phyloP scores from a whole-genome alignment of 2,888 invertebrate genomes.

The Scaptomyza parva region DNA sequence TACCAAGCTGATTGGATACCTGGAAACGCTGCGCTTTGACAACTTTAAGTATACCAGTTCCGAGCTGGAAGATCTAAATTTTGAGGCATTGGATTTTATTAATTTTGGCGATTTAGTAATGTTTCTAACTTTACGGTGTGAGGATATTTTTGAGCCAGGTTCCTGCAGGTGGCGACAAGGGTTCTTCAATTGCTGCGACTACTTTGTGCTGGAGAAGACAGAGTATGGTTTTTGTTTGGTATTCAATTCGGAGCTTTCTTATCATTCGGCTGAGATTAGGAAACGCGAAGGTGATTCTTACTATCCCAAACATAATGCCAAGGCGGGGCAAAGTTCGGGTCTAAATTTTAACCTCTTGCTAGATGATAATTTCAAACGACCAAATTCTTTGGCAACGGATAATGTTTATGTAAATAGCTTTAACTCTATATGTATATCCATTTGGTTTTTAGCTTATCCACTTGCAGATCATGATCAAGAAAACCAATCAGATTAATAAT shows the following conservation, averaged over 20 bases:
- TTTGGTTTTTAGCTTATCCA: neutral
- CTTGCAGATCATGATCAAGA: slow-evolving; percentile 77
- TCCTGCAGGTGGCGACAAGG: slow-evolving; percentile 84
- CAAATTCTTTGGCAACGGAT: slow-evolving; percentile 50
- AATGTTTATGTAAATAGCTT: slow-evolving; percentile 67
- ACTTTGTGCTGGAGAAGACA: slow-evolving; percentile 84
- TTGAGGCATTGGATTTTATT: slow-evolving; percentile 75
- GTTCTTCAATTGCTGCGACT: slow-evolving; percentile 84
- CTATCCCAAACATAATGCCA: slow-evolving; percentile 78
- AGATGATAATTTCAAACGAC: slow-evolving; percentile 52
- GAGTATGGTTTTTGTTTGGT: slow-evolving; percentile 85
- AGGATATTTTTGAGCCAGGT: slow-evolving; percentile 81
- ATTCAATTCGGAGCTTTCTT: slow-evolving; percentile 84
- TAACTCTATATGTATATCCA: neutral
- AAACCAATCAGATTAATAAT: slow-evolving; percentile 65
- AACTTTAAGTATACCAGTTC: slow-evolving; percentile 59
- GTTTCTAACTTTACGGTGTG: slow-evolving; percentile 77
- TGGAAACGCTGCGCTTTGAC: slow-evolving; percentile 81
- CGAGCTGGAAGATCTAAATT: slow-evolving; percentile 75
- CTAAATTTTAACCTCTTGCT: slow-evolving; percentile 66
- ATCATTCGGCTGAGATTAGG: slow-evolving; percentile 36
- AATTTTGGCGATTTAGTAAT: slow-evolving; percentile 69
- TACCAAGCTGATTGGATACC: slow-evolving; percentile 60
- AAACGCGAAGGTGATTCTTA: slow-evolving; percentile 39
- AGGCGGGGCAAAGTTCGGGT: slow-evolving; percentile 76